Evolutionary conservation across 2,888 invertebrate species (phyloP).

Genomic region (Platycheirus albimanus): DNA sequence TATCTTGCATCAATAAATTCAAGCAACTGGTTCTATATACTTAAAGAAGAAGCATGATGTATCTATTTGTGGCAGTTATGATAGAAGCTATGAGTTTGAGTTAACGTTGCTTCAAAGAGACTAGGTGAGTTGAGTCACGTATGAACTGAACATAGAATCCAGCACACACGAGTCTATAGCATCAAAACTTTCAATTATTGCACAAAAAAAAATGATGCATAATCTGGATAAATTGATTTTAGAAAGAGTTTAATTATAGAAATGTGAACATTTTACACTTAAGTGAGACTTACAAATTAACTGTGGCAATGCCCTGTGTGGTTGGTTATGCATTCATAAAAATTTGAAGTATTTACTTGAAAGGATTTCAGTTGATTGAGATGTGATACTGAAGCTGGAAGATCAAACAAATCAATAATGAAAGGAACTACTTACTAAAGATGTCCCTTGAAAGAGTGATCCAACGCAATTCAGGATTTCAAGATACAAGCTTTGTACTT

Average conservation of each 20-base stretch:
- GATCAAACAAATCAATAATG: too few species aligned
- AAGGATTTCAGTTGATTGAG: too few species aligned
- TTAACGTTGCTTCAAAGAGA: background rate
- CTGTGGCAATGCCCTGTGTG: too few species aligned
- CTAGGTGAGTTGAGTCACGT: slow-evolving; percentile 29
- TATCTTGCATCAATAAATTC: slow-evolving; percentile 2
- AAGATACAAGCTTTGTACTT: too few species aligned
- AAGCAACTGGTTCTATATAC: slow-evolving; percentile 25
- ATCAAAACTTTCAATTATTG: background rate
- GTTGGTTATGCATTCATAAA: too few species aligned
- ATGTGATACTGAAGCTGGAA: too few species aligned
- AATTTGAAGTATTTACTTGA: too few species aligned
- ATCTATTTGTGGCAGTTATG: slow-evolving; percentile 10
- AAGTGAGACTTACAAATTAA: too few species aligned
- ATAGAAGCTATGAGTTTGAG: background rate
- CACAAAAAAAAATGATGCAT: slow-evolving; percentile 1
- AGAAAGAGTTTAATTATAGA: background rate
- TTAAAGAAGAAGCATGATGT: slow-evolving; percentile 9
- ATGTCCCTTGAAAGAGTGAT: too few species aligned
- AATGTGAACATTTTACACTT: background rate
- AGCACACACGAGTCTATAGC: background rate
- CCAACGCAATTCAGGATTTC: too few species aligned
- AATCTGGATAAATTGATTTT: slow-evolving; percentile 5
- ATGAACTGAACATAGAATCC: background rate
- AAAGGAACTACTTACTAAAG: too few species aligned